Evolutionary conservation across 1,140 invertebrate genomes (phyloP).

Genomic region (Oscheius sp.): DNA sequence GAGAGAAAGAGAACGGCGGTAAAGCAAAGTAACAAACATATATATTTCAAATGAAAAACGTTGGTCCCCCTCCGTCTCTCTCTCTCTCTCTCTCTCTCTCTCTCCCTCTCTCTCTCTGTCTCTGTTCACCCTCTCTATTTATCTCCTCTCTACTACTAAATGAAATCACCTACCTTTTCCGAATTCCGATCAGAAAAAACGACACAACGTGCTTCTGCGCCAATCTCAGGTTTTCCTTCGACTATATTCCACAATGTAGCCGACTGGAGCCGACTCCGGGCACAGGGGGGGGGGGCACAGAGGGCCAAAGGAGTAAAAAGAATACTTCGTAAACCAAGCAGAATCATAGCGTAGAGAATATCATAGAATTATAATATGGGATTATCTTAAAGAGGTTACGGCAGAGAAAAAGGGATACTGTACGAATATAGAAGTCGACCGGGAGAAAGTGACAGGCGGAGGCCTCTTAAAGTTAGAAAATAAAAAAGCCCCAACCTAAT

Average conservation of each 20-base stretch:
- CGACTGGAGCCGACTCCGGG: slow-evolving; percentile 21
- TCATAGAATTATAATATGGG: too few relatives aligned
- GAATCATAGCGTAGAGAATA: background rate
- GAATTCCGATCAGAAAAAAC: slow-evolving; percentile 23
- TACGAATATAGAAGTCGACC: too few relatives aligned
- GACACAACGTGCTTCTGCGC: slow-evolving; percentile 3
- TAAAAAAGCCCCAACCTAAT: background rate
- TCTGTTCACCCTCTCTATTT: background rate
- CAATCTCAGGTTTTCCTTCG: slow-evolving; percentile 1
- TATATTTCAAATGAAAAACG: too few relatives aligned
- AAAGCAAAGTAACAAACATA: too few relatives aligned
- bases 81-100: too few relatives aligned
- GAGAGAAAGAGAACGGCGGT: too few relatives aligned
- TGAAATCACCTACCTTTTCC: slow-evolving; percentile 17
- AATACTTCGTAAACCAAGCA: background rate
- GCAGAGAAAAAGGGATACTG: too few relatives aligned
- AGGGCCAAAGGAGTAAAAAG: background rate
- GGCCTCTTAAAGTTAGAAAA: background rate
- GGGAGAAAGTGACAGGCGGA: background rate
- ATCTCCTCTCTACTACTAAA: background rate
- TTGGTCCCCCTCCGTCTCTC: too few relatives aligned
- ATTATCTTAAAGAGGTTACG: too few relatives aligned
- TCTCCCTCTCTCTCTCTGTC: too few relatives aligned
- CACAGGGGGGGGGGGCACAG: background rate
- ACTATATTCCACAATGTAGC: slow-evolving; percentile 17